These are phyloP conservation scores for Atta cephalotes DNA, from an alignment of 1,140 invertebrate species.

Conservation along the genomic window DNA sequence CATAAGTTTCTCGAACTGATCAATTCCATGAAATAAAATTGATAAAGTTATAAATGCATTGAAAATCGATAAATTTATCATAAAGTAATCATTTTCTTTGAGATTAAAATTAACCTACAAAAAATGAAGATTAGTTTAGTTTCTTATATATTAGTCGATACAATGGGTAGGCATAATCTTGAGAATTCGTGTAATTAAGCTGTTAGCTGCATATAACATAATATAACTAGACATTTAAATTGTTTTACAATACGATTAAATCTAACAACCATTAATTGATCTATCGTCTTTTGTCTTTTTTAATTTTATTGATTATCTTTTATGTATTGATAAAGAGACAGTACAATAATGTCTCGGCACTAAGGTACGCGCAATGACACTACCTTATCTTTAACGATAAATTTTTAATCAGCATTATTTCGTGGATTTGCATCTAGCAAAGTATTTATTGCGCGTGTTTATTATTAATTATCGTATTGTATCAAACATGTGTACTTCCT, in stretches of 20 bases:
- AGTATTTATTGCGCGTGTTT: conserved; percentile 26
- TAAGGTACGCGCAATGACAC: too few relatives aligned
- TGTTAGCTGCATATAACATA: background rate
- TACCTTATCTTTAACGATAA: background rate
- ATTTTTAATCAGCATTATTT: background rate
- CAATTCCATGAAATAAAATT: background rate
- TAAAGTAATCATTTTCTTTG: background rate
- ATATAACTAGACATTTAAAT: conserved; percentile 3
- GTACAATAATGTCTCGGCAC: too few relatives aligned
- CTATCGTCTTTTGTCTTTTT: background rate
- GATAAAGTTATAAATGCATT: background rate
- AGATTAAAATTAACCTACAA: background rate
- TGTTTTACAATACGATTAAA: background rate
- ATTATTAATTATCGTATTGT: conserved; percentile 22
- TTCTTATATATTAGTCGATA: background rate
- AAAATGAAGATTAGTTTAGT: background rate
- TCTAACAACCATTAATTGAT: background rate
- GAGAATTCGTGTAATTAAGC: background rate
- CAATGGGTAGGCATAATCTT: background rate
- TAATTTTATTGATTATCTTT: background rate
- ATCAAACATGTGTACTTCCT: conserved; percentile 3
- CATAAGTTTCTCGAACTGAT: background rate
- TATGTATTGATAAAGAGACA: too few relatives aligned
- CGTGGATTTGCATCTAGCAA: background rate
- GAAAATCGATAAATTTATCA: background rate